Percentiles rank a stretch among this genome's conserved stretches.
Conservation (phyloP, 2,888 invertebrate species). For the Thereva unica region DNA sequence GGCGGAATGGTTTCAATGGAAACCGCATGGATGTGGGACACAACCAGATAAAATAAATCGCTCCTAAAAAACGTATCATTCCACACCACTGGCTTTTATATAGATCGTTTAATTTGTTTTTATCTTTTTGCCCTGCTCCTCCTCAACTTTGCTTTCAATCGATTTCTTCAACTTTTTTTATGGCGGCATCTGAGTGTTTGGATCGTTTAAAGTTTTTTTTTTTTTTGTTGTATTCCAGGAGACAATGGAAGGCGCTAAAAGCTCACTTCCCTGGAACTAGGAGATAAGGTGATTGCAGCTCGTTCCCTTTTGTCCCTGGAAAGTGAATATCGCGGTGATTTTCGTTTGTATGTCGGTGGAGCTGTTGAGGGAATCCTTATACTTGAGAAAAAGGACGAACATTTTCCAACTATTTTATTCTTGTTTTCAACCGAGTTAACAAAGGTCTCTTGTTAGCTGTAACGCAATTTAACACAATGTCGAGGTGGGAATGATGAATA, state of each 20-base stretch:
- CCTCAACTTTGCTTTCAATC: slow-evolving; percentile 26
- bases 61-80: slow-evolving; percentile 34
- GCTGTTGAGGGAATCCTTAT: no score
- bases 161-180: slow-evolving; percentile 25
- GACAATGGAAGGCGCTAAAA: slow-evolving; percentile 21
- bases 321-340: no score
- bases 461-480: no score
- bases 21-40: slow-evolving; percentile 28
- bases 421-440: no score
- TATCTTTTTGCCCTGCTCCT: slow-evolving; percentile 23
- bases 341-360: no score
- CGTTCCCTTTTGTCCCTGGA: slow-evolving; percentile 20
- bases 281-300: slow-evolving; percentile 29
- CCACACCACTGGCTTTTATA: slow-evolving; percentile 29
- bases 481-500: no score
- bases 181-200: neutral
- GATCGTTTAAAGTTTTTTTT: slow-evolving; percentile 26
- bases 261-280: slow-evolving; percentile 27
- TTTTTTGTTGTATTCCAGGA: neutral
- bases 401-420: no score
- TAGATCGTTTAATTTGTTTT: slow-evolving; percentile 35
- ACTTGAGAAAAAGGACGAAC: no score
- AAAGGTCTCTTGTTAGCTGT: no score
- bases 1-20: slow-evolving; percentile 9
- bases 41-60: slow-evolving; percentile 33